These are phyloP conservation scores for Trematocara variabile DNA, from an alignment of 2,113 vertebrate species.

Conservation along the genomic window DNA sequence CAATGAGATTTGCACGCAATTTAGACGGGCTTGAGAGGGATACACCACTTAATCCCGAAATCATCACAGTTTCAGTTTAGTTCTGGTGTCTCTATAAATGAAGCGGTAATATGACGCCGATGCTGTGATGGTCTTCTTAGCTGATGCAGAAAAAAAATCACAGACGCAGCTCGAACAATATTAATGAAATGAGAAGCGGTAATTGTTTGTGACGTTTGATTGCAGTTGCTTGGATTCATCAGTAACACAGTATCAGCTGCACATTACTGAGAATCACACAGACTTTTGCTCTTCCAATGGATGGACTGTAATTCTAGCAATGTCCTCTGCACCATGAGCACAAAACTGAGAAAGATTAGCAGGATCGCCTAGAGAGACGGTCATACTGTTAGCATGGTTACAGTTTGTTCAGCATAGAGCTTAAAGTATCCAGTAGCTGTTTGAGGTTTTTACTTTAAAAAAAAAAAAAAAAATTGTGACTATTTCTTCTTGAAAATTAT, in stretches of 20 bases:
- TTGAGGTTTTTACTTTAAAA: background rate
- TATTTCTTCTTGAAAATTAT: background rate
- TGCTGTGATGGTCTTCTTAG: background rate
- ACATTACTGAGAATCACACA: background rate
- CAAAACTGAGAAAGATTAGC: background rate
- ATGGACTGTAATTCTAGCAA: background rate
- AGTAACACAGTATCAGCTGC: background rate
- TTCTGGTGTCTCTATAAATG: background rate
- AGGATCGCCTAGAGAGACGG: background rate
- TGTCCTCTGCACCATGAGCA: background rate
- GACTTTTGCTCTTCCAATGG: background rate
- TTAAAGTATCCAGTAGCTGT: background rate
- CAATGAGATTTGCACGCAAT: constrained; percentile 32
- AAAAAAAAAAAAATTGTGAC: background rate
- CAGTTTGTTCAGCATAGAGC: background rate
- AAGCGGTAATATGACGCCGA: background rate
- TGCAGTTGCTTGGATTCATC: background rate
- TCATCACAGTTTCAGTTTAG: constrained; percentile 11
- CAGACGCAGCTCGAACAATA: background rate
- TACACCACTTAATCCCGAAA: constrained; percentile 24
- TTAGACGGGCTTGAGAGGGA: constrained; percentile 9
- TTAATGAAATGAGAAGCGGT: background rate
- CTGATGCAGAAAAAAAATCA: background rate
- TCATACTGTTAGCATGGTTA: background rate
- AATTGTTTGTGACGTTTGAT: background rate